phyloP scores from a whole-genome alignment of 37 sponge, comb jelly and placozoan species.

The Haliclona indistincta region DNA sequence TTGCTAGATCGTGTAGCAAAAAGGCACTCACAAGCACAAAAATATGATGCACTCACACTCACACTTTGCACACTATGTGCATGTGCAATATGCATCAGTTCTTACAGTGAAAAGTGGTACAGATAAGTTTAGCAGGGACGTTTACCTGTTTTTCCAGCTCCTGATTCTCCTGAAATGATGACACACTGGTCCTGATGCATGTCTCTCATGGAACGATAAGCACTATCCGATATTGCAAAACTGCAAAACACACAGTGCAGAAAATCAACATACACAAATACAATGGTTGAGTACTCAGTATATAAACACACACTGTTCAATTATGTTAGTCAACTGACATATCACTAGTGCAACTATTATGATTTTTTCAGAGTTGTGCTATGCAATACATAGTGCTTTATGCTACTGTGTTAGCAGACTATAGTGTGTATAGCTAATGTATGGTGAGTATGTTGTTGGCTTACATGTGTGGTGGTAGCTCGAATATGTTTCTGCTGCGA shows the following conservation, averaged over 20 bases:
- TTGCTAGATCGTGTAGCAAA: too few species aligned
- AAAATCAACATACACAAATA: slow-evolving; percentile 7
- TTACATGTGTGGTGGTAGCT: slow-evolving; percentile 91
- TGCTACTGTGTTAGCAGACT: too few species aligned
- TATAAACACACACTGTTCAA: too few species aligned
- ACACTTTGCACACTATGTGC: too few species aligned
- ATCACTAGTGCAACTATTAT: neutral
- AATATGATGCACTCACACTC: too few species aligned
- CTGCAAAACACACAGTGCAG: slow-evolving; percentile 39
- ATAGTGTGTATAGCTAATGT: too few species aligned
- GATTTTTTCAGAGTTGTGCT: too few species aligned
- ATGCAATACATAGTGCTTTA: too few species aligned
- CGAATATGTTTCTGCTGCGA: slow-evolving; percentile 70
- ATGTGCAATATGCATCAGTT: neutral
- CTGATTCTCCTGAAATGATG: slow-evolving; percentile 91
- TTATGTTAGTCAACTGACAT: neutral
- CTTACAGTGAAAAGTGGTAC: too few species aligned
- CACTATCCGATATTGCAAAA: slow-evolving; percentile 77
- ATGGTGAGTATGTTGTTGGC: slow-evolving; percentile 11
- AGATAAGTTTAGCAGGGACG: too few species aligned
- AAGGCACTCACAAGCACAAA: too few species aligned
- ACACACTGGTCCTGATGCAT: slow-evolving; percentile 75
- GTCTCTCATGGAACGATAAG: slow-evolving; percentile 85
- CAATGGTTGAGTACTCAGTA: neutral
- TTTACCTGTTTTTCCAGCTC: slow-evolving; percentile 87